Evolutionary conservation across 2,797 vertebrate genomes (phyloP).

Genomic region (Cyclopterus lumpus): DNA sequence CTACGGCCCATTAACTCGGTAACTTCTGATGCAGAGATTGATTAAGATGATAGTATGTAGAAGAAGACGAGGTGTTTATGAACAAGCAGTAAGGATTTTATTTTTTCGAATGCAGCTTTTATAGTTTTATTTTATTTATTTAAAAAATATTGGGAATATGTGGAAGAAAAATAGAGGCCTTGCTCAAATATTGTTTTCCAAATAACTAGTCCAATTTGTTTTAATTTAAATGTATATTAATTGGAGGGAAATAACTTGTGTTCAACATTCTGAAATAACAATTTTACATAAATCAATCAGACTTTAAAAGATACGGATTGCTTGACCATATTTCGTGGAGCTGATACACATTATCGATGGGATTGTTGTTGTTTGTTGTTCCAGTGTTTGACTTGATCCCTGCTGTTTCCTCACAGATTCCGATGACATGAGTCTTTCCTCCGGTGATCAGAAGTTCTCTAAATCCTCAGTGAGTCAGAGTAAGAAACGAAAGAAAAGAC

Average conservation of each 20-base stretch:
- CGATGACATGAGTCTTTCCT: conserved; percentile 90
- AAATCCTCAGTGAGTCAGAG: conserved; percentile 92
- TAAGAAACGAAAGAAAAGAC: conserved; percentile 97
- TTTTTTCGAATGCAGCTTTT: background rate
- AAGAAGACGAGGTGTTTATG: too few species aligned
- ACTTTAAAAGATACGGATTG: background rate
- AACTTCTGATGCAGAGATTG: background rate
- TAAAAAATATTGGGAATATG: background rate
- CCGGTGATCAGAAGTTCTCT: conserved; percentile 91
- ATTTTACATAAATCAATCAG: background rate
- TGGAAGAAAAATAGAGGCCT: background rate
- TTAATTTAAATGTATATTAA: background rate
- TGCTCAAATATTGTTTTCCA: background rate
- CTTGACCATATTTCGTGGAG: background rate
- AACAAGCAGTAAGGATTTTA: background rate
- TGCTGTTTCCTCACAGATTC: conserved; percentile 86
- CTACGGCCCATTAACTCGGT: background rate
- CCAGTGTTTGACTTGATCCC: background rate
- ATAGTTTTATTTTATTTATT: background rate
- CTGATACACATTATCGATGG: background rate
- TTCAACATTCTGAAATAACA: background rate
- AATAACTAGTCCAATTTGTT: background rate
- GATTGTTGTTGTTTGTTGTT: background rate
- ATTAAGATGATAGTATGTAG: background rate
- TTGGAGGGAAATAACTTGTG: background rate